phyloP scores from a whole-genome alignment of 2,888 invertebrate species.

The Drosophila parthenogenetica region DNA sequence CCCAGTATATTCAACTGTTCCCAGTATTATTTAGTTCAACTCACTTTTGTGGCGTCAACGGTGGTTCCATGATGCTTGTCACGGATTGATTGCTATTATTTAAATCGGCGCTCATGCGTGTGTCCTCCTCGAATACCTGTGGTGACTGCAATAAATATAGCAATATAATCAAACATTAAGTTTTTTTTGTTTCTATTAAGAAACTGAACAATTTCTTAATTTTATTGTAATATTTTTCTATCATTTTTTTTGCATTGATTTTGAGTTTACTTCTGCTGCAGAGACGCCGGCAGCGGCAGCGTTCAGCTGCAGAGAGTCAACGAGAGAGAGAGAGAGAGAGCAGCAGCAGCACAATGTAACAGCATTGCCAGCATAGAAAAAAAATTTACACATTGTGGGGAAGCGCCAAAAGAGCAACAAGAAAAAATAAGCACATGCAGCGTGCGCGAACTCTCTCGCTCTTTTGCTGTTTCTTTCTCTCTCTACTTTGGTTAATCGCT shows the following conservation, averaged over 20 bases:
- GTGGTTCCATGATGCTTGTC: conserved; percentile 72
- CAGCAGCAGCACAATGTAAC: conserved; percentile 1
- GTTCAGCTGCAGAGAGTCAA: conserved; percentile 6
- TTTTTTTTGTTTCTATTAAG: background rate
- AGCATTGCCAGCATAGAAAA: conserved; percentile 58
- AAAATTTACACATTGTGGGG: conserved; percentile 26
- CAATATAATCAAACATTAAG: background rate
- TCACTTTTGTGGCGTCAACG: conserved; percentile 76
- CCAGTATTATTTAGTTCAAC: conserved; percentile 11
- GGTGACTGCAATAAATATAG: conserved; percentile 78
- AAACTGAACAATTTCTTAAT: background rate
- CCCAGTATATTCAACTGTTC: background rate
- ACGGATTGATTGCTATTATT: conserved; percentile 72
- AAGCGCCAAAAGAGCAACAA: conserved; percentile 34
- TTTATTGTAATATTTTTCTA: background rate
- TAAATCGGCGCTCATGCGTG: conserved; percentile 90
- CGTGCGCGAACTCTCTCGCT: conserved; percentile 5
- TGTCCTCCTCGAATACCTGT: conserved; percentile 90
- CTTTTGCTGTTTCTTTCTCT: conserved; percentile 2
- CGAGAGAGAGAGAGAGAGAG: conserved; percentile 5
- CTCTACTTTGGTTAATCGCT: background rate
- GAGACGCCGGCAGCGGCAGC: conserved; percentile 43
- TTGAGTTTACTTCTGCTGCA: conserved; percentile 24
- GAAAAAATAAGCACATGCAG: conserved; percentile 22
- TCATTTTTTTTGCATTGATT: conserved; percentile 24